Conservation (phyloP, 2,113 vertebrate species). For the Rattus rattus region DNA sequence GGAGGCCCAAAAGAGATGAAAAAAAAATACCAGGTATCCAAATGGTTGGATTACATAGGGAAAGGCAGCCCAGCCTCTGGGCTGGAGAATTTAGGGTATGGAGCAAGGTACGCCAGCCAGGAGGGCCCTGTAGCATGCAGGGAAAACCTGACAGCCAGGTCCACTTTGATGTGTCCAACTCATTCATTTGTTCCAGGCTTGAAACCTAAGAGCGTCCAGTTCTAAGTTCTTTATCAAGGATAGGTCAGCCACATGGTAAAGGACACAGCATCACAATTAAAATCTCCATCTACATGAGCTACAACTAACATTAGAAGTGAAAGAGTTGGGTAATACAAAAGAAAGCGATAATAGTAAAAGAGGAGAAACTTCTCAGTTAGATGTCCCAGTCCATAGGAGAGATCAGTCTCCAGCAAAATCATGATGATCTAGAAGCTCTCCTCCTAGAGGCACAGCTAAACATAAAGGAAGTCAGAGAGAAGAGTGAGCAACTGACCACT, state of each 20-base stretch:
- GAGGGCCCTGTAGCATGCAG: background rate
- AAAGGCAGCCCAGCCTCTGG: background rate
- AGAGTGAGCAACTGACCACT: background rate
- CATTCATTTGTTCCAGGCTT: background rate
- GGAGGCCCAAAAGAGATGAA: background rate
- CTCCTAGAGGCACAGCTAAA: constrained; percentile 6
- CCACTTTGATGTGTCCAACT: background rate
- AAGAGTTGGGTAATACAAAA: background rate
- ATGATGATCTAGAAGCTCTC: background rate
- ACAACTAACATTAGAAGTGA: background rate
- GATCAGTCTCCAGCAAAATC: background rate
- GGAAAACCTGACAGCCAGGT: background rate
- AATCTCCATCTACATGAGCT: background rate
- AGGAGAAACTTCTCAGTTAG: background rate
- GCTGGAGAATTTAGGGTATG: background rate
- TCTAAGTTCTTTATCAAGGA: constrained; percentile 11
- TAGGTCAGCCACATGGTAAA: background rate
- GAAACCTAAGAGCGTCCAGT: background rate
- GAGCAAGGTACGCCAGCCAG: background rate
- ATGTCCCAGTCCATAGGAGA: background rate
- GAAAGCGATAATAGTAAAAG: constrained; percentile 33
- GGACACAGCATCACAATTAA: background rate
- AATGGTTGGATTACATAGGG: background rate
- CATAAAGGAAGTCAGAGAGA: constrained; percentile 11
- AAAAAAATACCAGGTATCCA: background rate